phyloP scores from a whole-genome alignment of 1,140 invertebrate genomes.

The Drosophila busckii region DNA sequence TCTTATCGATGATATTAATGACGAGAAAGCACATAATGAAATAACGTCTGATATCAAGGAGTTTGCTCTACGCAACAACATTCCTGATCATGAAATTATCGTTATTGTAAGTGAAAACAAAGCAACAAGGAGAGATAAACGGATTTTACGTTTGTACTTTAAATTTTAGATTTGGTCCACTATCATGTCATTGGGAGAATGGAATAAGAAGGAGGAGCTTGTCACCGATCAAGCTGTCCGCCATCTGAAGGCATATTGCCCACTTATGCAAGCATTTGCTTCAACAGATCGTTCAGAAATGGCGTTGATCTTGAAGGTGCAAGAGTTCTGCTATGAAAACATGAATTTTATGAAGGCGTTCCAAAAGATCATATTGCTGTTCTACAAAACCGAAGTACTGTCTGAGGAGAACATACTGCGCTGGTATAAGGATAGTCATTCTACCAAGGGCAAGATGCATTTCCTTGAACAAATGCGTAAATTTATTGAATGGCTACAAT shows the following conservation, averaged over 20 bases:
- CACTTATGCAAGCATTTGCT: slow-evolving; percentile 91
- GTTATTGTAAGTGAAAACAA: slow-evolving; percentile 84
- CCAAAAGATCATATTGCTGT: slow-evolving; percentile 96
- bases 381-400: slow-evolving; percentile 96
- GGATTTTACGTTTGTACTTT: no score
- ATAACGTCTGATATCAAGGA: slow-evolving; percentile 91
- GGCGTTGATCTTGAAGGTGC: slow-evolving; percentile 92
- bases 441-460: slow-evolving; percentile 95
- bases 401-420: slow-evolving; percentile 95
- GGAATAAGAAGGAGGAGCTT: slow-evolving; percentile 99
- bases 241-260: slow-evolving; percentile 91
- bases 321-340: slow-evolving; percentile 98
- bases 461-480: slow-evolving; percentile 98
- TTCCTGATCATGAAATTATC: slow-evolving; percentile 94
- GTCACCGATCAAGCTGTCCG: slow-evolving; percentile 96
- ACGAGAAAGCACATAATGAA: slow-evolving; percentile 89
- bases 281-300: slow-evolving; percentile 91
- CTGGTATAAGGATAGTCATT: slow-evolving; percentile 96
- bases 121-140: no score
- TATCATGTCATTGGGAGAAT: slow-evolving; percentile 96
- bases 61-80: slow-evolving; percentile 87
- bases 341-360: slow-evolving; percentile 99
- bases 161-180: slow-evolving; percentile 90
- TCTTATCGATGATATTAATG: slow-evolving; percentile 89
- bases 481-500: slow-evolving; percentile 97